Base-by-base conservation (phyloP, 64 coral and sea anemone genomes). In the Porites australiensis region DNA sequence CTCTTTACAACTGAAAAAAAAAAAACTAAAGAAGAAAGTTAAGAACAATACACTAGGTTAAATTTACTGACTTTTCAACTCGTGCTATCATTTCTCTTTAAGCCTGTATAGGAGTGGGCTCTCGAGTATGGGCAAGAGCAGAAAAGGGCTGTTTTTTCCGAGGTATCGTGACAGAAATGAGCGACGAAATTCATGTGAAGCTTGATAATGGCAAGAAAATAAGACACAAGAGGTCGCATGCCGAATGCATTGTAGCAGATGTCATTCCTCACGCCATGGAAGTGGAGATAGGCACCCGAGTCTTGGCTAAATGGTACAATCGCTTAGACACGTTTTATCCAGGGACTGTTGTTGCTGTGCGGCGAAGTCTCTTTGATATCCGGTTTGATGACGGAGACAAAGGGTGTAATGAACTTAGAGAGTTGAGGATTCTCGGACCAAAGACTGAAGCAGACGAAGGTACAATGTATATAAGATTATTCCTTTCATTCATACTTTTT, bases 371-470 rank as follows among this genome's bases (percentile, higher is more conserved):
- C 75, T 97, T 94, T 70, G 91, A 93, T 27, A 70, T 97, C 2
- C 81, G 65, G 82, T 97, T 93, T 44, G 95, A 97, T 48, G 95
- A 97, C 13, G 95, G 95, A 15, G 95, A 97, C 49, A 97, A 91
- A 94, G 95, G 95, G 8, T 89, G 88, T 46, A 97, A 97, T 44
- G 91, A 94, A 46, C 72, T 97, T 70, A 88, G 66, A 52, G 95
- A 97, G 62, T 91, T 97, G 64, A 82, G 95, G 77, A 90, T 97
- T 72, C 93, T 97, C 57, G 71, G 90, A 16, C 92, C 72, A 63
- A 92, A 88, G 52, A 37, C 27, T 37, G 92, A 94, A 48, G 58
- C 87, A 6, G 92, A 97, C 88, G 95, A 60, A 75, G 69, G 86
- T 74, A 59, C 44, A 73, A 73, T 73, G 27, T 37, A 0, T 37